These are phyloP conservation scores for Pygoscelis adeliae DNA, from an alignment of 2,113 vertebrate species.

Conservation along the genomic window DNA sequence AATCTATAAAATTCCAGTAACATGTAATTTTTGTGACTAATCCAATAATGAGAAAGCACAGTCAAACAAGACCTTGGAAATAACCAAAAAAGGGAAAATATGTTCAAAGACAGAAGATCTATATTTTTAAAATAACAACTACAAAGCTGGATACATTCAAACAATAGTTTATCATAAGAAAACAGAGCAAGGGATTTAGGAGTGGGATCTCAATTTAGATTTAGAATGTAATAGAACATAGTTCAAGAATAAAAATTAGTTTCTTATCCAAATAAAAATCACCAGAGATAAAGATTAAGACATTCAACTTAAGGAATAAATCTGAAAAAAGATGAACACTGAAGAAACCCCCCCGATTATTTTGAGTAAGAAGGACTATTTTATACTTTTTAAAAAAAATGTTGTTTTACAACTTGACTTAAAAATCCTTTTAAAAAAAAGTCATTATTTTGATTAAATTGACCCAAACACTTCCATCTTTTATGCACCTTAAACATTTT, in stretches of 20 bases:
- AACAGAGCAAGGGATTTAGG: background rate
- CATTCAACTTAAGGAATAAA: background rate
- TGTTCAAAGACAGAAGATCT: background rate
- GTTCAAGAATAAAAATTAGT: background rate
- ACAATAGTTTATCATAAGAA: background rate
- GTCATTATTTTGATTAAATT: background rate
- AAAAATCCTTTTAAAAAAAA: background rate
- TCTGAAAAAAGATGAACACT: background rate
- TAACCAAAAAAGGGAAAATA: background rate
- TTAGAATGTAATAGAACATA: background rate
- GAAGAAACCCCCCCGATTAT: background rate
- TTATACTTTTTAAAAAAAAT: background rate
- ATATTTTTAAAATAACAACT: background rate
- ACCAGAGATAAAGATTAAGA: background rate
- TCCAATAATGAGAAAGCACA: background rate
- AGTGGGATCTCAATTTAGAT: background rate
- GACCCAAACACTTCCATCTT: background rate
- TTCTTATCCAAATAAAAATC: background rate
- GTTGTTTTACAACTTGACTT: background rate
- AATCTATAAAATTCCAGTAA: background rate
- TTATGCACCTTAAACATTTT: background rate
- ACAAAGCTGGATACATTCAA: background rate
- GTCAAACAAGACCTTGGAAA: background rate
- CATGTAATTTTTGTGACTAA: background rate
- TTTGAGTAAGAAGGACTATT: background rate